Evolutionary conservation across 2,888 invertebrate species (phyloP).

Genomic region (Tetramorium bicarinatum): DNA sequence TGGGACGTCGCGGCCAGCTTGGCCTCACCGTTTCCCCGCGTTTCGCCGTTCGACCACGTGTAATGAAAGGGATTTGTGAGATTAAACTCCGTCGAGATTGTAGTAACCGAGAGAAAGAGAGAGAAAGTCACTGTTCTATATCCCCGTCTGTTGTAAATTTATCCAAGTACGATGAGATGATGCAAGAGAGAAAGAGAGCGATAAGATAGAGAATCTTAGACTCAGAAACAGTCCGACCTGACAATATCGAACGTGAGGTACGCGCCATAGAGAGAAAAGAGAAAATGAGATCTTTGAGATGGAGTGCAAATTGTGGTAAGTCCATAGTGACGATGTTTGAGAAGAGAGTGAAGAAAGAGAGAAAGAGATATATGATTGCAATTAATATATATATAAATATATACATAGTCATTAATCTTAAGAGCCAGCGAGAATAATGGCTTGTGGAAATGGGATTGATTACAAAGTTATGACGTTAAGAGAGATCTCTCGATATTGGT

Average conservation of each 20-base stretch:
- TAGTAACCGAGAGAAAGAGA: constrained; percentile 13
- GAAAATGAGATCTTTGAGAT: constrained; percentile 43
- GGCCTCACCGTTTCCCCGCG: constrained; percentile 57
- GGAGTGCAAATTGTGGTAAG: constrained; percentile 51
- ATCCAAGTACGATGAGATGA: constrained; percentile 48
- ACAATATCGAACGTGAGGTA: constrained; percentile 80
- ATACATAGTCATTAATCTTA: constrained; percentile 85
- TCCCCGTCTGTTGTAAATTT: constrained; percentile 75
- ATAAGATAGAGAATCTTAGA: constrained; percentile 57
- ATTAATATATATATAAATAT: constrained; percentile 47
- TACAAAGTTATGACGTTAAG: constrained; percentile 51
- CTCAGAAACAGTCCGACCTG: constrained; percentile 77
- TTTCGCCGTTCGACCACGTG: constrained; percentile 44
- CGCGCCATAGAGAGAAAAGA: constrained; percentile 70
- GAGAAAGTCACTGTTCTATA: constrained; percentile 63
- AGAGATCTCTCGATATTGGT: constrained; percentile 68
- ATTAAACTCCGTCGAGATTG: constrained; percentile 72
- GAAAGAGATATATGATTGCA: constrained; percentile 37
- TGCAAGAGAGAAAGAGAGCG: constrained; percentile 27
- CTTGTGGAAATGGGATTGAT: constrained; percentile 64
- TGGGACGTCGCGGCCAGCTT: constrained; percentile 41
- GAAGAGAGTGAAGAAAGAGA: constrained; percentile 13
- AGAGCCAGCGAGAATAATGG: constrained; percentile 74
- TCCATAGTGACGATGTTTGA: constrained; percentile 27
- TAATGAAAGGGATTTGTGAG: constrained; percentile 41